These are phyloP conservation scores for Condylura cristata DNA, from an alignment of 2,113 vertebrate genomes.

Conservation along the genomic window DNA sequence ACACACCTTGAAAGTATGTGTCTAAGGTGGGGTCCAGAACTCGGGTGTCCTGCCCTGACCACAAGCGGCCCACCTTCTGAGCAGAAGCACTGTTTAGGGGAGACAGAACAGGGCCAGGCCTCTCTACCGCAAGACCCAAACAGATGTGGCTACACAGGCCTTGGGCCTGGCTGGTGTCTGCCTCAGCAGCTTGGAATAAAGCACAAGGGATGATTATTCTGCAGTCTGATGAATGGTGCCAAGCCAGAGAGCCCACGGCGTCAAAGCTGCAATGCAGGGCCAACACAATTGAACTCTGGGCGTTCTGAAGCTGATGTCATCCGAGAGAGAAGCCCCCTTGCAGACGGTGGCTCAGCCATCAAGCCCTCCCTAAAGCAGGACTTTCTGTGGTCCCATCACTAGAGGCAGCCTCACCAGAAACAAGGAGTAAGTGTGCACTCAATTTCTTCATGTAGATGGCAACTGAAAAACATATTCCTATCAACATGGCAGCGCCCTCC, in stretches of 20 bases:
- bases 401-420: not conserved
- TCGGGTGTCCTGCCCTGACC: not conserved
- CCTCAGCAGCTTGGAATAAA: not conserved
- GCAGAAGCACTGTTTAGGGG: not conserved
- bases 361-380: not conserved
- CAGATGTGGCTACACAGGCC: not conserved
- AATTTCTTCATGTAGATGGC: not conserved
- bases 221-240: not conserved
- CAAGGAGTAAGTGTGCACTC: rapidly evolving
- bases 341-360: not conserved
- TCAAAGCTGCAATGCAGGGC: not conserved
- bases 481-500: not conserved
- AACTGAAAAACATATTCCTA: not conserved
- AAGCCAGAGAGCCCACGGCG: not conserved
- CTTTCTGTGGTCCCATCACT: not conserved
- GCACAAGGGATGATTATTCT: too few relatives aligned
- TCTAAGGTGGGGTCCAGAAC: not conserved
- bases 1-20: not conserved
- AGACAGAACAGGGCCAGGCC: not conserved
- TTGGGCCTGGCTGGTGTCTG: not conserved
- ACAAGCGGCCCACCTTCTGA: not conserved
- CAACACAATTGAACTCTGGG: not conserved
- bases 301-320: not conserved
- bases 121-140: not conserved
- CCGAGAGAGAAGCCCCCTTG: not conserved